phyloP scores from a whole-genome alignment of 2,113 vertebrate genomes.

The Odocoileus hemionus region DNA sequence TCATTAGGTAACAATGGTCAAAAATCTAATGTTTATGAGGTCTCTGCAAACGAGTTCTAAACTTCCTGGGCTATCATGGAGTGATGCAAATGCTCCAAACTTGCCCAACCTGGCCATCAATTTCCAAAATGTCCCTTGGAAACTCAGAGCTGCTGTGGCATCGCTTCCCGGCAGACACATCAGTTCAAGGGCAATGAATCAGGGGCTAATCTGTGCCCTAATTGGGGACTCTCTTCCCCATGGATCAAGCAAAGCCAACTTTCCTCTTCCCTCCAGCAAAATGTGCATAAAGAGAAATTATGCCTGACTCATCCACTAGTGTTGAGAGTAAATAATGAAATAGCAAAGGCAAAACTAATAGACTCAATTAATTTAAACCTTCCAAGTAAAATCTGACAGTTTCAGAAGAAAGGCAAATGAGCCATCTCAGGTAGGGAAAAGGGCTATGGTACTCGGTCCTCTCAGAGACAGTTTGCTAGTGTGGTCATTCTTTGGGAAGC shows the following conservation, averaged over 20 bases:
- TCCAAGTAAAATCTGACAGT: not conserved
- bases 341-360: conserved; percentile 2
- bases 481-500: not conserved
- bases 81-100: not conserved
- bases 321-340: conserved; percentile 30
- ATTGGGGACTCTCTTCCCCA: not conserved
- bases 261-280: conserved; percentile 19
- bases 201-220: not conserved
- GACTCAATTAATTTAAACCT: not conserved
- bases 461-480: not conserved
- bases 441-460: not conserved
- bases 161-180: not conserved
- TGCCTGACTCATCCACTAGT: not conserved
- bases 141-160: not conserved
- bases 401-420: conserved; percentile 7
- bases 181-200: not conserved
- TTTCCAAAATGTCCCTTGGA: not conserved
- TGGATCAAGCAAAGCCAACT: not conserved
- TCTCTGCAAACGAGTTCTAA: not conserved
- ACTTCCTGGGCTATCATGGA: not conserved
- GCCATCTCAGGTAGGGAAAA: not conserved
- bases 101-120: not conserved
- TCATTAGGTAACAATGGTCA: not conserved
- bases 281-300: conserved; percentile 16
- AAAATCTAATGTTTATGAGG: not conserved